Evolutionary conservation across 2,797 vertebrate species (phyloP).

Genomic region (Silurus aristotelis): DNA sequence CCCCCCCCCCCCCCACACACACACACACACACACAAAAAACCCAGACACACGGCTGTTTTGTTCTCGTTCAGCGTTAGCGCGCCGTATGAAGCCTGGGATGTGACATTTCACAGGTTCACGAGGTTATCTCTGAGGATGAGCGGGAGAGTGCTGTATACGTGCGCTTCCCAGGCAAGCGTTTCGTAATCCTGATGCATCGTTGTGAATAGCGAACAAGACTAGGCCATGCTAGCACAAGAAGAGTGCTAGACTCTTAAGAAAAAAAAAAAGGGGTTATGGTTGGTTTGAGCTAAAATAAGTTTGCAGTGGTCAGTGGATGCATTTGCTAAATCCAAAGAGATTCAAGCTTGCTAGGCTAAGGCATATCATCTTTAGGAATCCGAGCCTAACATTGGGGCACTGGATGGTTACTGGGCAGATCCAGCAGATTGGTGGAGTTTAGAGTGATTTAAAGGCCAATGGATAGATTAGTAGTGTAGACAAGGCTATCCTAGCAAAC

Average conservation of each 20-base stretch:
- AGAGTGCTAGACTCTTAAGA: neutral
- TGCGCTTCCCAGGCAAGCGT: constrained; percentile 50
- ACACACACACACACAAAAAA: too few species aligned
- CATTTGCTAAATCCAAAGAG: neutral
- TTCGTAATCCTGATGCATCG: constrained; percentile 67
- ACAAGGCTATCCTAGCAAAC: neutral
- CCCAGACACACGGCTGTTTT: constrained; percentile 14
- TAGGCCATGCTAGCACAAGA: neutral
- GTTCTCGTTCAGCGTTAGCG: constrained; percentile 31
- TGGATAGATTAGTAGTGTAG: neutral
- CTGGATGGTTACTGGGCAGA: neutral
- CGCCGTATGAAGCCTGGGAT: constrained; percentile 29
- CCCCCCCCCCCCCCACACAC: neutral
- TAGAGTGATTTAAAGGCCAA: neutral
- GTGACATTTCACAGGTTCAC: constrained; percentile 68
- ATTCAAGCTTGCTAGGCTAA: neutral
- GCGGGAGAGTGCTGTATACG: constrained; percentile 24
- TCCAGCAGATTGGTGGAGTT: neutral
- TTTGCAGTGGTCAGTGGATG: neutral
- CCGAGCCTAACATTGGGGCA: neutral
- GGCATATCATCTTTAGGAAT: neutral
- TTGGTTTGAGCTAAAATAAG: neutral
- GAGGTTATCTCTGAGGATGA: constrained; percentile 67
- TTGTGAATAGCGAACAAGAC: constrained; percentile 5
- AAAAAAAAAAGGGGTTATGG: neutral